These are phyloP conservation scores for Oxytorus armatus DNA, from an alignment of 2,888 invertebrate genomes.

Conservation along the genomic window DNA sequence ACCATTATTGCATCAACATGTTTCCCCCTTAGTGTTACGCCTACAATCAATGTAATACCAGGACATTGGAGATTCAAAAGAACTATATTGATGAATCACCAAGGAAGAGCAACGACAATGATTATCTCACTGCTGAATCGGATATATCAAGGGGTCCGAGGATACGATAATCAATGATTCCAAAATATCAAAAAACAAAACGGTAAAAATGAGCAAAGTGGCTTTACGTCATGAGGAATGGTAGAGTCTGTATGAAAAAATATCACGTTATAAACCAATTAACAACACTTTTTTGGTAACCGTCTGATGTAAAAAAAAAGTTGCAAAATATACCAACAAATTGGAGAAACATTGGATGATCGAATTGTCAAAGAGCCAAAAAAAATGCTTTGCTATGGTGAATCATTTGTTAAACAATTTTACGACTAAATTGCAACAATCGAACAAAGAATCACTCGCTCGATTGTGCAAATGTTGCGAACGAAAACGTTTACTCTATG, in stretches of 20 bases:
- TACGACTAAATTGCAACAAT: too few relatives aligned
- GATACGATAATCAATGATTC: neutral
- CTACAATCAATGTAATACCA: neutral
- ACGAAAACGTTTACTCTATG: constrained; percentile 13
- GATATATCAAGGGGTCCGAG: constrained; percentile 19
- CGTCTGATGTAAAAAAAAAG: neutral
- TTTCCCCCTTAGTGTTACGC: too few relatives aligned
- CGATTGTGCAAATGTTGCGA: neutral
- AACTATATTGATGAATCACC: neutral
- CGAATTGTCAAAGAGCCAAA: constrained; percentile 20
- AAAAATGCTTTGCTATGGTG: constrained; percentile 32
- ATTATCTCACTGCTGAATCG: constrained; percentile 9
- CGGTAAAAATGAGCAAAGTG: constrained; percentile 24
- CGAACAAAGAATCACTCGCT: too few relatives aligned
- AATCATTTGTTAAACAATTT: neutral
- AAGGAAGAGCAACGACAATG: neutral
- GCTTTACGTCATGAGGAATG: constrained; percentile 11
- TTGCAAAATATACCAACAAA: constrained; percentile 79
- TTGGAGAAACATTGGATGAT: constrained; percentile 97
- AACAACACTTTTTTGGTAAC: neutral
- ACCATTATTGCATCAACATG: too few relatives aligned
- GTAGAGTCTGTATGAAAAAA: neutral
- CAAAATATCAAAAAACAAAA: neutral
- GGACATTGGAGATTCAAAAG: neutral
- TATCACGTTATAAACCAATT: neutral